Conservation (phyloP, 2,888 invertebrate species). For the Ophonus ardosiacus region DNA sequence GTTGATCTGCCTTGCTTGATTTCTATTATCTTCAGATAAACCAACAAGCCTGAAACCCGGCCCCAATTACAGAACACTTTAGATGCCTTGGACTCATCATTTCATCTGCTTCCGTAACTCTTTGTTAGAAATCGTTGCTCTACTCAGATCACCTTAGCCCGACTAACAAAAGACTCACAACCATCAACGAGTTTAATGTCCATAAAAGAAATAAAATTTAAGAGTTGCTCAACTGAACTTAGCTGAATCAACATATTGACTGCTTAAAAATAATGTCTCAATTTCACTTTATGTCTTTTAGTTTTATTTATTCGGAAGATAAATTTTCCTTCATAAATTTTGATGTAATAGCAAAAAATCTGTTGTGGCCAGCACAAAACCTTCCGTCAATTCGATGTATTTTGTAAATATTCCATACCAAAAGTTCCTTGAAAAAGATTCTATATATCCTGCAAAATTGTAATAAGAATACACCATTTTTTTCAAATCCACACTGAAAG, state of each 20-base stretch:
- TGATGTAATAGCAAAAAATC: no score
- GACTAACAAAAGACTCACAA: background rate
- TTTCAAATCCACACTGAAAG: no score
- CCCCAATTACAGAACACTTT: conserved; percentile 62
- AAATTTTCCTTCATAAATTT: no score
- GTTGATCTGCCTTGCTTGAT: conserved; percentile 18
- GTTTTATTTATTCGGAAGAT: no score
- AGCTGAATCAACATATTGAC: no score
- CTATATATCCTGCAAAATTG: no score
- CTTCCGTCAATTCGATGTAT: no score
- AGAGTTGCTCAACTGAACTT: background rate
- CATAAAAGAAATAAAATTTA: background rate
- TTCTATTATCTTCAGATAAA: conserved; percentile 61
- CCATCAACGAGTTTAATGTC: background rate
- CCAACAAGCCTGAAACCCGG: conserved; percentile 57
- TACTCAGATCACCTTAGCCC: background rate
- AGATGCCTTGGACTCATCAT: conserved; percentile 60
- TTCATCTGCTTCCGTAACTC: conserved; percentile 58
- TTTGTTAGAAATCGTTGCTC: conserved; percentile 30
- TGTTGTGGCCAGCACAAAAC: no score
- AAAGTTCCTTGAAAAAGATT: no score
- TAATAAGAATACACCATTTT: no score
- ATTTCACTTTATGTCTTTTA: no score
- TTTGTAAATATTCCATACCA: no score
- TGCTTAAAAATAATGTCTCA: background rate